phyloP scores from a whole-genome alignment of 1,140 invertebrate species.

The Latrodectus geometricus region DNA sequence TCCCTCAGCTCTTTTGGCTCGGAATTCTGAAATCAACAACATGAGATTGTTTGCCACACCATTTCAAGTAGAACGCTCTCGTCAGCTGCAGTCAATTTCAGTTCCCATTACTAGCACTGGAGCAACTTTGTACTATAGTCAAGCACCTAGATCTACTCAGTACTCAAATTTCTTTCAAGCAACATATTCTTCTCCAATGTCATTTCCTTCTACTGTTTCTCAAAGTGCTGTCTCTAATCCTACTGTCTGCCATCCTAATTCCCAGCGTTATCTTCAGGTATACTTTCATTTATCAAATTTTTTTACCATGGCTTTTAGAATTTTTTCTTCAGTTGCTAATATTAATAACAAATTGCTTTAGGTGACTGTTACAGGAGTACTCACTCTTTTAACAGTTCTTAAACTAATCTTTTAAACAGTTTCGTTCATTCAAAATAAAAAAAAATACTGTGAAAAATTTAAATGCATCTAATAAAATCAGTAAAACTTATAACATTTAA shows the following conservation, averaged over 20 bases:
- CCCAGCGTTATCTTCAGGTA: slow-evolving; percentile 44
- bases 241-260: not conserved
- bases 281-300: too few species aligned
- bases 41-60: slow-evolving; percentile 37
- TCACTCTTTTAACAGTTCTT: too few species aligned
- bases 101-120: slow-evolving; percentile 28
- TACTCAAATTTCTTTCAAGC: slow-evolving; percentile 42
- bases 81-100: slow-evolving; percentile 30
- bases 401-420: too few species aligned
- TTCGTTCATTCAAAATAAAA: too few species aligned
- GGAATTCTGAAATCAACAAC: slow-evolving; percentile 10
- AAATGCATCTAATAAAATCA: too few species aligned
- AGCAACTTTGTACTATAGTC: slow-evolving; percentile 40
- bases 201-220: slow-evolving; percentile 21
- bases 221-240: slow-evolving; percentile 9
- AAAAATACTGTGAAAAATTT: too few species aligned
- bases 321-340: too few species aligned
- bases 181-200: slow-evolving; percentile 32
- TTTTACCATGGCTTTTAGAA: too few species aligned
- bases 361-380: too few species aligned
- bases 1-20: slow-evolving; percentile 21
- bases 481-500: too few species aligned
- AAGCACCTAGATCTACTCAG: slow-evolving; percentile 15
- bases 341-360: too few species aligned
- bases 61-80: slow-evolving; percentile 43